Percentiles rank a stretch among this genome's conserved stretches.
phyloP scores from a whole-genome alignment of 2,888 invertebrate genomes.

The Abscondita cerata region DNA sequence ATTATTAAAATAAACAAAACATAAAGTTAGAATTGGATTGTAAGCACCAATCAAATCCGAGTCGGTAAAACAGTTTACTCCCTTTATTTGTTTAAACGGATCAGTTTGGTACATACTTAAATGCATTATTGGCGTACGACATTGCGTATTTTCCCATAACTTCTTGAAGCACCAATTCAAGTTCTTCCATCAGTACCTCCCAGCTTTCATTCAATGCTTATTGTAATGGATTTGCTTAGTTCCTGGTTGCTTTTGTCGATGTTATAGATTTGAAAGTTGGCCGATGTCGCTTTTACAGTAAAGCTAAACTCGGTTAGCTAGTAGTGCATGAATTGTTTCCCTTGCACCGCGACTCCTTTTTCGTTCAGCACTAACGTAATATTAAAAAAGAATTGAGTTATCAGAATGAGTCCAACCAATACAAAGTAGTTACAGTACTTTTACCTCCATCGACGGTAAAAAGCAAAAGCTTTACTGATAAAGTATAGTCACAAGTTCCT shows the following conservation, averaged over 20 bases:
- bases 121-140: slow-evolving; percentile 1
- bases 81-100: too few relatives aligned
- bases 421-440: not conserved
- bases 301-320: not conserved
- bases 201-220: not conserved
- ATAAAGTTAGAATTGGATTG: too few relatives aligned
- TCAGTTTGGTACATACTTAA: not conserved
- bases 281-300: not conserved
- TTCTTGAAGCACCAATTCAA: not conserved
- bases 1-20: too few relatives aligned
- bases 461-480: not conserved
- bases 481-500: not conserved
- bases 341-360: not conserved
- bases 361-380: not conserved
- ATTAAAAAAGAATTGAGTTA: too few relatives aligned
- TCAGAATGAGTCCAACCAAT: too few relatives aligned
- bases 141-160: not conserved
- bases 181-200: not conserved
- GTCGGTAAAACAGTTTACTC: too few relatives aligned
- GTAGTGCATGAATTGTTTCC: not conserved
- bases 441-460: not conserved
- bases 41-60: too few relatives aligned
- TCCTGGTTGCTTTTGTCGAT: not conserved
- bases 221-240: not conserved
- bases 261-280: not conserved